Evolutionary conservation across 1,140 invertebrate genomes (phyloP).

Genomic region (Aphidius ervi): DNA sequence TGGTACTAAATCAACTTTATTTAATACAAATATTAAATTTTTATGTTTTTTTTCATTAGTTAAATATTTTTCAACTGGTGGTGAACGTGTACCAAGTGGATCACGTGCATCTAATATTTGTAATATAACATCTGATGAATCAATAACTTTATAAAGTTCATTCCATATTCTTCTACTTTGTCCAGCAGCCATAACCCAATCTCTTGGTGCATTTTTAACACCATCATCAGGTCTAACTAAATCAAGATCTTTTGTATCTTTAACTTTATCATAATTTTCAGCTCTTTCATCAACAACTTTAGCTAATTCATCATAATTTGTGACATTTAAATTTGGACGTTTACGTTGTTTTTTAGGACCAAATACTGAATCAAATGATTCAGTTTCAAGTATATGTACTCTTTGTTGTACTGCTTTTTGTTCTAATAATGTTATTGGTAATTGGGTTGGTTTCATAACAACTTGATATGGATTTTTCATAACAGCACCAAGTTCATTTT

Average conservation of each 20-base stretch:
- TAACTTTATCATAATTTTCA: slow-evolving; percentile 72
- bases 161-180: slow-evolving; percentile 98
- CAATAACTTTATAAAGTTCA: slow-evolving; percentile 98
- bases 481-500: slow-evolving; percentile 90
- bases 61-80: slow-evolving; percentile 80
- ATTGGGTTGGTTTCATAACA: slow-evolving; percentile 91
- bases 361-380: slow-evolving; percentile 92
- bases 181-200: slow-evolving; percentile 88
- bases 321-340: slow-evolving; percentile 76
- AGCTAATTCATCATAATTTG: slow-evolving; percentile 68
- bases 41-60: slow-evolving; percentile 75
- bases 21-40: slow-evolving; percentile 65
- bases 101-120: slow-evolving; percentile 93
- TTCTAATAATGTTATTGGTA: slow-evolving; percentile 92
- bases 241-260: slow-evolving; percentile 72
- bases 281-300: slow-evolving; percentile 65
- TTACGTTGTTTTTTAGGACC: slow-evolving; percentile 92
- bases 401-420: slow-evolving; percentile 87
- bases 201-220: slow-evolving; percentile 67
- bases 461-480: slow-evolving; percentile 96
- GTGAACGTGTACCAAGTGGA: slow-evolving; percentile 91
- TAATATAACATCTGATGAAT: slow-evolving; percentile 95
- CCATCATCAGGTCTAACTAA: slow-evolving; percentile 78
- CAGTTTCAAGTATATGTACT: slow-evolving; percentile 93
- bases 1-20: slow-evolving; percentile 92